These are phyloP conservation scores for Labrus mixtus DNA, from an alignment of 2,113 vertebrate species.

Conservation along the genomic window DNA sequence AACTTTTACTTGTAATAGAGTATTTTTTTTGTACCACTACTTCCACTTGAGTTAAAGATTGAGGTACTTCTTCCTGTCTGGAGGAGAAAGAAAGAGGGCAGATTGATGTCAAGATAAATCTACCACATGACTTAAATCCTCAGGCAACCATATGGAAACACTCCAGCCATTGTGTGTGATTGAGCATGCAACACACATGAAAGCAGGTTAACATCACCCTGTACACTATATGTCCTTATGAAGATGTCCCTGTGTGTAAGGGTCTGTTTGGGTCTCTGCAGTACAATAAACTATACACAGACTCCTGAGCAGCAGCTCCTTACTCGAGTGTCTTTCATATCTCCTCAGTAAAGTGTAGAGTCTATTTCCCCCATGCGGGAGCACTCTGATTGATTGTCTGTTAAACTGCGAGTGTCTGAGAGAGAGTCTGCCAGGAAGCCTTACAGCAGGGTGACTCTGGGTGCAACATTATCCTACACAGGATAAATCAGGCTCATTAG, in stretches of 20 bases:
- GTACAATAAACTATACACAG: conserved; percentile 41
- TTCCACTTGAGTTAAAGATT: neutral
- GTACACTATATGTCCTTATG: neutral
- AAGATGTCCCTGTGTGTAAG: conserved; percentile 8
- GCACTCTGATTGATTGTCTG: conserved; percentile 72
- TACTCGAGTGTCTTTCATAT: conserved; percentile 48
- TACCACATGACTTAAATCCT: conserved; percentile 40
- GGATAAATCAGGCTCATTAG: conserved; percentile 60
- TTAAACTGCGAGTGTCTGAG: conserved; percentile 58
- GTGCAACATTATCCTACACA: neutral
- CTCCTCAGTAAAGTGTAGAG: conserved; percentile 26
- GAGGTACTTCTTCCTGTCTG: neutral
- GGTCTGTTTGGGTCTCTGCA: conserved; percentile 26
- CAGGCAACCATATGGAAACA: conserved; percentile 45
- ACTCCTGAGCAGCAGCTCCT: conserved; percentile 48
- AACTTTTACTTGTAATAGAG: neutral
- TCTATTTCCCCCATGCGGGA: conserved; percentile 45
- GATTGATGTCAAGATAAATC: conserved; percentile 45
- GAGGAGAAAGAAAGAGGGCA: conserved; percentile 23
- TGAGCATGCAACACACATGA: neutral
- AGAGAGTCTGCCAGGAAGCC: conserved; percentile 63
- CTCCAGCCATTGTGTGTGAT: conserved; percentile 16
- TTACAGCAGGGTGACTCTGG: conserved; percentile 38
- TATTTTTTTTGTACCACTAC: neutral
- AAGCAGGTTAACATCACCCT: conserved; percentile 13